Evolutionary conservation across 2,888 invertebrate species (phyloP).

Genomic region (Parnassius smintheus): DNA sequence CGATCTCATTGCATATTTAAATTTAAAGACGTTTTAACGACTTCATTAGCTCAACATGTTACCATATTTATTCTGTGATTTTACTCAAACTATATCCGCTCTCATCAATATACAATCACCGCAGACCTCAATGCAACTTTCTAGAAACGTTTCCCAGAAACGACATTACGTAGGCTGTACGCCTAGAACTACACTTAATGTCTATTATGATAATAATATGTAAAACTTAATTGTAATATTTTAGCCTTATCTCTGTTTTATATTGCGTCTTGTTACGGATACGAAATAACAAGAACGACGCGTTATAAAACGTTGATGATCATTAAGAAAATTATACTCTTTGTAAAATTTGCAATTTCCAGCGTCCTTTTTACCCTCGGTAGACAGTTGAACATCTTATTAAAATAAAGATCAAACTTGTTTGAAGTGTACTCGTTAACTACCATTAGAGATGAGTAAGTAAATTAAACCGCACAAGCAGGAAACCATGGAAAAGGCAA

Average conservation of each 20-base stretch:
- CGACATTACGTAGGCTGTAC: constrained; percentile 27
- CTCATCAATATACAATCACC: constrained; percentile 24
- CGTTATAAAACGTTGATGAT: neutral
- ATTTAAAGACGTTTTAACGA: constrained; percentile 17
- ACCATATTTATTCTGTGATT: no score
- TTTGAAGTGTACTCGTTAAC: no score
- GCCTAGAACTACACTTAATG: constrained; percentile 26
- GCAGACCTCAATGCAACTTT: constrained; percentile 49
- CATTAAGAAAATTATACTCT: neutral
- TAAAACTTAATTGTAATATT: neutral
- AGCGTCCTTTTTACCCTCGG: neutral
- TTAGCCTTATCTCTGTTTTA: neutral
- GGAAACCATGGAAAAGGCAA: no score
- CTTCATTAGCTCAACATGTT: constrained; percentile 21
- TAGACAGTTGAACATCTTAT: no score
- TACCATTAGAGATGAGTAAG: no score
- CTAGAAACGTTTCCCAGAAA: constrained; percentile 43
- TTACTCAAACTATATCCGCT: constrained; percentile 23
- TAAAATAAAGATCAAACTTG: no score
- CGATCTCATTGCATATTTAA: neutral
- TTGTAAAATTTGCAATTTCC: neutral
- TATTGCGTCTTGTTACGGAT: neutral
- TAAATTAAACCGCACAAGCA: no score
- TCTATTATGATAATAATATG: constrained; percentile 23
- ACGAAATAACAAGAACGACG: neutral